Conservation (phyloP, 2,113 vertebrate genomes). For the Tragelaphus strepsiceros region DNA sequence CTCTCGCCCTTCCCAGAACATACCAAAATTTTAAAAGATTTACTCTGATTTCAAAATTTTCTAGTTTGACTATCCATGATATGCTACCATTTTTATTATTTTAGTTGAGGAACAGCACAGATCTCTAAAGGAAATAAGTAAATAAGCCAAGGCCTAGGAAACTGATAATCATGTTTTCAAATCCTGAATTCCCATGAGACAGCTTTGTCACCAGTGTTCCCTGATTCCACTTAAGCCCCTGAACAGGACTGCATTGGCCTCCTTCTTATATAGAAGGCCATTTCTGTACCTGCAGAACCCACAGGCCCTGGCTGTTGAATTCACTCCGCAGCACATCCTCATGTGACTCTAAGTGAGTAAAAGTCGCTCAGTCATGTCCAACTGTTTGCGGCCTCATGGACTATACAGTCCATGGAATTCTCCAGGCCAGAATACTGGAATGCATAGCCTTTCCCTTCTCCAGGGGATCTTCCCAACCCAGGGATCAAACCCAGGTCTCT, state of each 20-base stretch:
- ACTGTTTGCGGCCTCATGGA: too few relatives aligned
- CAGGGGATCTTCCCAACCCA: background rate
- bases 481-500: background rate
- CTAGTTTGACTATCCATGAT: background rate
- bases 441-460: background rate
- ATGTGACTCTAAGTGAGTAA: too few relatives aligned
- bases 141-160: background rate
- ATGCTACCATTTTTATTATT: background rate
- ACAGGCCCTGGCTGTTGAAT: background rate
- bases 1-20: background rate
- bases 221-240: background rate
- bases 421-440: background rate
- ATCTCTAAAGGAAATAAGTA: background rate
- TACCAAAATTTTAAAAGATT: background rate
- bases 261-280: background rate
- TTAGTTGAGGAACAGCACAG: background rate
- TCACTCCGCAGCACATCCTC: background rate
- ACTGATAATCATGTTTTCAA: background rate
- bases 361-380: rapidly evolving
- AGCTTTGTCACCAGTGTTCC: background rate
- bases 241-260: background rate
- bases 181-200: background rate
- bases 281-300: background rate
- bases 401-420: background rate
- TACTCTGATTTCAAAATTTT: background rate